Evolutionary conservation across 2,888 invertebrate genomes (phyloP).

Genomic region (Chromoteleia sp.): DNA sequence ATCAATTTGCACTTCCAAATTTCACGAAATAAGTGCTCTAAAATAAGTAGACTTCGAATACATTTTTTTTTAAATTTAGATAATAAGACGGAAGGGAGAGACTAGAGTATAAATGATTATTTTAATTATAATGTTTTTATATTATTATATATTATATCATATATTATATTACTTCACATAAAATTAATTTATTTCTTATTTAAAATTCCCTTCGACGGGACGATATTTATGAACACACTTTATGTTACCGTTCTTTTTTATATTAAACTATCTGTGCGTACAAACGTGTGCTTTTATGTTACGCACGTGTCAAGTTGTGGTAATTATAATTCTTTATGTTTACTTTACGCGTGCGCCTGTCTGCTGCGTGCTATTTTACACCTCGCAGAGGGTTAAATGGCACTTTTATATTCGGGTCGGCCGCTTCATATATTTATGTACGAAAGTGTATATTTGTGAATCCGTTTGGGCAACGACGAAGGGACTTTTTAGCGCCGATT

Average conservation of each 20-base stretch:
- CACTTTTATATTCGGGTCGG: too few relatives aligned
- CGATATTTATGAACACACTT: neutral
- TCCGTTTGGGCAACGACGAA: neutral
- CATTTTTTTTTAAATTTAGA: too few relatives aligned
- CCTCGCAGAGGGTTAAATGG: neutral
- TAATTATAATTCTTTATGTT: slow-evolving; percentile 12
- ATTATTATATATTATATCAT: too few relatives aligned
- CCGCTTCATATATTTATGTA: slow-evolving; percentile 3
- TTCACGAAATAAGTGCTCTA: too few relatives aligned
- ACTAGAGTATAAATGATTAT: too few relatives aligned
- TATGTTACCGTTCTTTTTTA: slow-evolving; percentile 2
- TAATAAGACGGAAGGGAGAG: too few relatives aligned
- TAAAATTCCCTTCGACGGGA: too few relatives aligned
- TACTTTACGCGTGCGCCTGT: slow-evolving; percentile 4
- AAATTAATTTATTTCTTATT: too few relatives aligned
- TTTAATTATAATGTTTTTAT: too few relatives aligned
- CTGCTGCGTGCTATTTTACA: slow-evolving; percentile 2
- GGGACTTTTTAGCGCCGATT: neutral
- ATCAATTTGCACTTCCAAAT: too few relatives aligned
- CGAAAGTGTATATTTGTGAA: slow-evolving; percentile 10
- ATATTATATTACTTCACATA: too few relatives aligned
- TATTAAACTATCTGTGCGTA: neutral
- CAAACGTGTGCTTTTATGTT: slow-evolving; percentile 2
- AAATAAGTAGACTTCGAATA: too few relatives aligned
- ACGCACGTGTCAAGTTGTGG: slow-evolving; percentile 2